A percentile compares a stretch with the other conserved stretches of the same genome.
These are phyloP conservation scores for Parauchenoglanis ngamensis DNA, from an alignment of 2,797 vertebrate species.

Conservation along the genomic window DNA sequence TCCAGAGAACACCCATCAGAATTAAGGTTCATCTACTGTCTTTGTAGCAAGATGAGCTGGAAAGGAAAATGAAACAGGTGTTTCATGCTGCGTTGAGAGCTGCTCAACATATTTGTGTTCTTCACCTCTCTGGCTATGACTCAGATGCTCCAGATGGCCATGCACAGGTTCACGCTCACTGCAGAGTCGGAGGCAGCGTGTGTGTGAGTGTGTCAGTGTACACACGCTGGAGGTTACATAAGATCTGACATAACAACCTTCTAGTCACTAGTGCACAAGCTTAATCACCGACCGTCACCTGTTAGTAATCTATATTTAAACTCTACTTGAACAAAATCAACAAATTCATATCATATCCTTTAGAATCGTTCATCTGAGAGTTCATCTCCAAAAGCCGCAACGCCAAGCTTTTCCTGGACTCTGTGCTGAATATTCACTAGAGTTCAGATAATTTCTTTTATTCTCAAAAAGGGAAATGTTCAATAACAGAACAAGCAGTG, in stretches of 20 bases:
- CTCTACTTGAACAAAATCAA: not conserved
- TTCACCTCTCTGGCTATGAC: conserved; percentile 21
- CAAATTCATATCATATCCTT: not conserved
- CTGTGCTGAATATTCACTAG: not conserved
- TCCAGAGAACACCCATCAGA: not conserved
- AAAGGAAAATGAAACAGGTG: conserved; percentile 37
- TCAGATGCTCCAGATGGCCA: conserved; percentile 51
- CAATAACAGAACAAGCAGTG: not conserved
- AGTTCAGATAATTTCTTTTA: not conserved
- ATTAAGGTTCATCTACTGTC: not conserved
- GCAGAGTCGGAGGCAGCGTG: not conserved
- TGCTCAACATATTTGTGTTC: conserved; percentile 10
- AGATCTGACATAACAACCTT: not conserved
- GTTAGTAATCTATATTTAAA: not conserved
- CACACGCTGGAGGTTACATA: not conserved
- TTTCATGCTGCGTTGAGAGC: conserved; percentile 31
- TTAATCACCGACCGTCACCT: not conserved
- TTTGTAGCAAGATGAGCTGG: conserved; percentile 14
- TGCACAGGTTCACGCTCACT: not conserved
- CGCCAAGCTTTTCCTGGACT: not conserved
- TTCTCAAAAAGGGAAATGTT: not conserved
- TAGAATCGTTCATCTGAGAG: too few species aligned
- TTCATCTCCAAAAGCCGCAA: not conserved
- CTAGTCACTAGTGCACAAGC: not conserved
- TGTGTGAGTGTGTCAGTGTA: not conserved